Evolutionary conservation across 1,140 invertebrate genomes (phyloP).

Genomic region (Drosophila suzukii): DNA sequence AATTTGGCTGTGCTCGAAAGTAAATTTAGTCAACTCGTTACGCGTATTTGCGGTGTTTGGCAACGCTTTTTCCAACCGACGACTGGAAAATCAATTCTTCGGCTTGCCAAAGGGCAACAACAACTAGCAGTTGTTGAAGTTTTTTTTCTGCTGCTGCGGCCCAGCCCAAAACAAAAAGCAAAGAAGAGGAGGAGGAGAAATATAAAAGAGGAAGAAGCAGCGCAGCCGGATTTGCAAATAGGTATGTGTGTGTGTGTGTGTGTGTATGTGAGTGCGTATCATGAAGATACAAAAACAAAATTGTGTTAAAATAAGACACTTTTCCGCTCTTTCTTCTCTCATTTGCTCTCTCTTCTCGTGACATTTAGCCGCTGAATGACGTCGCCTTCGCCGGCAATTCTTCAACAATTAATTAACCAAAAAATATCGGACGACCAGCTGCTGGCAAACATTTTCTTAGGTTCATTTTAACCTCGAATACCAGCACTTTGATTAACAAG

Average conservation of each 20-base stretch:
- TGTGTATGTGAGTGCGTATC: conserved; percentile 47
- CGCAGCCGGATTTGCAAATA: conserved; percentile 77
- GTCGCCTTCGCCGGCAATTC: conserved; percentile 61
- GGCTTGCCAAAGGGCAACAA: conserved; percentile 62
- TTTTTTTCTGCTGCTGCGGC: conserved; percentile 48
- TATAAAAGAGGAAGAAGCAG: conserved; percentile 48
- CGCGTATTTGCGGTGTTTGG: conserved; percentile 63
- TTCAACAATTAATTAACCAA: conserved; percentile 55
- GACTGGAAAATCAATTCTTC: conserved; percentile 77
- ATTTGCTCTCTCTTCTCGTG: conserved; percentile 21
- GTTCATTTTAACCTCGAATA: conserved; percentile 19
- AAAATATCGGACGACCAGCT: conserved; percentile 38
- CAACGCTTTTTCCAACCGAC: conserved; percentile 58
- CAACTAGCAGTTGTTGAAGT: conserved; percentile 68
- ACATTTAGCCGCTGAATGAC: conserved; percentile 55
- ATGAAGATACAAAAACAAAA: conserved; percentile 47
- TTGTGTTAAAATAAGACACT: conserved; percentile 73
- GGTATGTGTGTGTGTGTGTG: conserved; percentile 30
- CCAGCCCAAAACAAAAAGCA: conserved; percentile 73
- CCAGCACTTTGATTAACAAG: conserved; percentile 27
- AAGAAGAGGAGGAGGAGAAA: conserved; percentile 42
- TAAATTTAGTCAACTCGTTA: conserved; percentile 68
- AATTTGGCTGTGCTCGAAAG: conserved; percentile 75
- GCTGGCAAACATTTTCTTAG: conserved; percentile 39
- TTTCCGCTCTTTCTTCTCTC: conserved; percentile 55